A percentile compares a stretch with the other conserved stretches of the same genome.
Conservation (phyloP, 53 echinoderm and acorn worm genomes). For the Astropecten irregularis region DNA sequence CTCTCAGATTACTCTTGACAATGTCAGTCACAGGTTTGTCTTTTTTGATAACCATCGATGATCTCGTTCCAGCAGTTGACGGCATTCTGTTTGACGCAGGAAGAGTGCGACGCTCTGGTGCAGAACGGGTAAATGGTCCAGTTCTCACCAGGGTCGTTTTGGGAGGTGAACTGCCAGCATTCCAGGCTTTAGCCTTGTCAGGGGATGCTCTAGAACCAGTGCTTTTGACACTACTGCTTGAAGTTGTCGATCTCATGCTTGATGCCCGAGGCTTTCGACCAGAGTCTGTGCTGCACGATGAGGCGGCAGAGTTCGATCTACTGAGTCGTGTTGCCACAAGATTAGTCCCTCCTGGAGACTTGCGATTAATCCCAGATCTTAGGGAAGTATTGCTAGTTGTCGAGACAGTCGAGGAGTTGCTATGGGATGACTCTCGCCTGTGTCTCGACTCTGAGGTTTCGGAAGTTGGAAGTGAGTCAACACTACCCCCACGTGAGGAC, state of each 20-base stretch:
- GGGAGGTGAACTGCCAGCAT: not conserved
- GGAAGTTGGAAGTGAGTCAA: conserved; percentile 29
- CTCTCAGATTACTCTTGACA: not conserved
- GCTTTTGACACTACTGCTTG: conserved; percentile 26
- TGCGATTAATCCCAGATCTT: not conserved
- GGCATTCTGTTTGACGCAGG: conserved; percentile 43
- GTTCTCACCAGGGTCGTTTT: not conserved
- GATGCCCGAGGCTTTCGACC: conserved; percentile 3
- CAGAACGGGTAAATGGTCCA: conserved; percentile 43
- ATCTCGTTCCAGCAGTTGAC: conserved; percentile 11
- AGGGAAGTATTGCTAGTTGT: conserved; percentile 30
- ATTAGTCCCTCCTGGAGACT: conserved; percentile 4
- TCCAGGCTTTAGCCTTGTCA: not conserved
- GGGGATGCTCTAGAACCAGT: conserved; percentile 18
- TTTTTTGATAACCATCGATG: not conserved
- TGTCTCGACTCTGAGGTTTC: conserved; percentile 20
- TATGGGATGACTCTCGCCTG: conserved; percentile 37
- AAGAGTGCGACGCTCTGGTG: conserved; percentile 60
- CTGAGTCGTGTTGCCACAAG: not conserved
- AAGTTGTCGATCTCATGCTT: conserved; percentile 23
- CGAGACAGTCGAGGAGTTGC: conserved; percentile 42
- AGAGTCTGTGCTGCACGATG: conserved; percentile 35
- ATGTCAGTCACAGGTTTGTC: not conserved
- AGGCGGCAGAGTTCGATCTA: conserved; percentile 19
- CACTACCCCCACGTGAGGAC: not conserved